Evolutionary conservation across 2,888 invertebrate species (phyloP).

Genomic region (Xestia xanthographa): DNA sequence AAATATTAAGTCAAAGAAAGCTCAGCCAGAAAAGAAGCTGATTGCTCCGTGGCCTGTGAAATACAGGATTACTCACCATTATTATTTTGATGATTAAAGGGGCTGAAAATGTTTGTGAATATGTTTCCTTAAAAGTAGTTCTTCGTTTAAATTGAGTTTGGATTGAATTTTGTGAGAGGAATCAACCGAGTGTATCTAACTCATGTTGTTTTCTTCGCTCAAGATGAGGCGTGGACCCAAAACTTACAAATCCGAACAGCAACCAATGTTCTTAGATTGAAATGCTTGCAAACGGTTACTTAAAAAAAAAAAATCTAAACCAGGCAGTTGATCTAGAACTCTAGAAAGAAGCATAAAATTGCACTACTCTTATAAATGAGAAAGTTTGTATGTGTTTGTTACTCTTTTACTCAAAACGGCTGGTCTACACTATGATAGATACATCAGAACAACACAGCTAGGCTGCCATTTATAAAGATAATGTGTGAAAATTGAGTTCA

Average conservation of each 20-base stretch:
- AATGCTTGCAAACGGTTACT: background rate
- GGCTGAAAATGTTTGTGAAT: background rate
- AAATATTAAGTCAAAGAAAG: slow-evolving; percentile 57
- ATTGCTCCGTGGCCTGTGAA: slow-evolving; percentile 68
- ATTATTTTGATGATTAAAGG: slow-evolving; percentile 32
- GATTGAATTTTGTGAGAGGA: background rate
- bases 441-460: background rate
- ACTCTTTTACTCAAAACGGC: background rate
- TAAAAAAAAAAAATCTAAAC: background rate
- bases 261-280: background rate
- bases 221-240: background rate
- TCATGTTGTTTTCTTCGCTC: background rate
- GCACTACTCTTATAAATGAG: background rate
- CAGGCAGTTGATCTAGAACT: background rate
- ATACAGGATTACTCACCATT: slow-evolving; percentile 60
- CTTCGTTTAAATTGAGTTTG: background rate
- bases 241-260: background rate
- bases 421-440: background rate
- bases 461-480: background rate
- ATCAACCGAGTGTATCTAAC: background rate
- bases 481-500: background rate
- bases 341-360: background rate
- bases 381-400: background rate
- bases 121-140: background rate
- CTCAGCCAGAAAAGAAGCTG: slow-evolving; percentile 56